phyloP scores from a whole-genome alignment of 1,140 invertebrate genomes.

The Panagrolaimus sp. region DNA sequence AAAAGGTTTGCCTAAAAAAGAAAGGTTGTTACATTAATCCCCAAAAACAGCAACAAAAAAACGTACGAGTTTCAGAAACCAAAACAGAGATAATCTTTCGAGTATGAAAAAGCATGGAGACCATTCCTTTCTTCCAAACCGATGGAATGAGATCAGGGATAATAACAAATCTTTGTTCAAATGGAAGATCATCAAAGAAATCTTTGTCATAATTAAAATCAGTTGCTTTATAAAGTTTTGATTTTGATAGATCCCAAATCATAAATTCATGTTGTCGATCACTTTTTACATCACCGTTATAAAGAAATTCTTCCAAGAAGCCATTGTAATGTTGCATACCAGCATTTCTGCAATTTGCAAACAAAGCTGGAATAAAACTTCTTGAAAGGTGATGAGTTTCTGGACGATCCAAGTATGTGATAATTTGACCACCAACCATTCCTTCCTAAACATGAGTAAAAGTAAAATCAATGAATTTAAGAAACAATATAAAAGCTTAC shows the following conservation, averaged over 20 bases:
- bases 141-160: not conserved
- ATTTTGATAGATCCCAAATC: constrained; percentile 3
- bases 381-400: not conserved
- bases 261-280: constrained; percentile 15
- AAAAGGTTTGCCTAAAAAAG: no score
- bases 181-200: not conserved
- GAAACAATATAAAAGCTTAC: not conserved
- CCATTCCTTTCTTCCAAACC: not conserved
- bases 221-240: not conserved
- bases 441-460: not conserved
- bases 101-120: not conserved
- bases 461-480: not conserved
- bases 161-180: not conserved
- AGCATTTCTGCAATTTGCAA: not conserved
- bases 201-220: not conserved
- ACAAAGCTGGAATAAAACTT: not conserved
- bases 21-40: no score
- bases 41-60: no score
- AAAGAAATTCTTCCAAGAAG: constrained; percentile 1
- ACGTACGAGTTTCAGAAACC: not conserved
- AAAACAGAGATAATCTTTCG: constrained; percentile 2
- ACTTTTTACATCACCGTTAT: not conserved
- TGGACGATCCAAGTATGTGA: not conserved
- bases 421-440: not conserved
- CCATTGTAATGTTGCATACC: not conserved